Evolutionary conservation across 2,888 invertebrate species (phyloP).

Genomic region (Lochmaea crataegi): DNA sequence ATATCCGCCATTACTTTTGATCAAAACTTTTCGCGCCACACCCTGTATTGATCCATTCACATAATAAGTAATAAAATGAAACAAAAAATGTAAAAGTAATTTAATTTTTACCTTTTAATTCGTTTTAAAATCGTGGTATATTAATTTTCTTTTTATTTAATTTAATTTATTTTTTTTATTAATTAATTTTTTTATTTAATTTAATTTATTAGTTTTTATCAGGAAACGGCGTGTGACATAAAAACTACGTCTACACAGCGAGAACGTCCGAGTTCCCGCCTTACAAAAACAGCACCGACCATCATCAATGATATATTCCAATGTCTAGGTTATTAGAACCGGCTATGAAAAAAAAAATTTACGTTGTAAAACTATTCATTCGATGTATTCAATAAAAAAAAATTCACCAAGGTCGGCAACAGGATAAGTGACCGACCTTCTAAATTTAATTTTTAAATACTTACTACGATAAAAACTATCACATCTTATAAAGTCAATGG

Average conservation of each 20-base stretch:
- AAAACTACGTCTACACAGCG: background rate
- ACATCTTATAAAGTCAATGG: background rate
- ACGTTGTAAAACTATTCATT: background rate
- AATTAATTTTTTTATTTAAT: too few relatives aligned
- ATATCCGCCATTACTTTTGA: too few relatives aligned
- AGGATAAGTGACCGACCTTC: conserved; percentile 24
- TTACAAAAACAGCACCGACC: background rate
- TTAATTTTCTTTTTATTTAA: too few relatives aligned
- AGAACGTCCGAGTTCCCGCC: background rate
- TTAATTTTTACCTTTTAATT: too few relatives aligned
- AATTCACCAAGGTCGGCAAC: conserved; percentile 7
- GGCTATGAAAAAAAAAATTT: conserved; percentile 2
- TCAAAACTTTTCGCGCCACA: too few relatives aligned
- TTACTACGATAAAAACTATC: background rate
- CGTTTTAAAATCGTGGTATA: too few relatives aligned
- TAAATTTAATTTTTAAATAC: conserved; percentile 9
- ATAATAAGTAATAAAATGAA: too few relatives aligned
- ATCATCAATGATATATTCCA: background rate
- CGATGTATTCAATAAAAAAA: background rate
- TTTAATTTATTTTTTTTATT: too few relatives aligned
- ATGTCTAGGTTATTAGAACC: background rate
- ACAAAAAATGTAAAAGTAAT: too few relatives aligned
- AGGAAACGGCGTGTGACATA: background rate
- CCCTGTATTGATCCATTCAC: too few relatives aligned
- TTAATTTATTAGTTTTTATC: too few relatives aligned